Evolutionary conservation across 2,113 vertebrate genomes (phyloP).

Genomic region (Piliocolobus tephrosceles): DNA sequence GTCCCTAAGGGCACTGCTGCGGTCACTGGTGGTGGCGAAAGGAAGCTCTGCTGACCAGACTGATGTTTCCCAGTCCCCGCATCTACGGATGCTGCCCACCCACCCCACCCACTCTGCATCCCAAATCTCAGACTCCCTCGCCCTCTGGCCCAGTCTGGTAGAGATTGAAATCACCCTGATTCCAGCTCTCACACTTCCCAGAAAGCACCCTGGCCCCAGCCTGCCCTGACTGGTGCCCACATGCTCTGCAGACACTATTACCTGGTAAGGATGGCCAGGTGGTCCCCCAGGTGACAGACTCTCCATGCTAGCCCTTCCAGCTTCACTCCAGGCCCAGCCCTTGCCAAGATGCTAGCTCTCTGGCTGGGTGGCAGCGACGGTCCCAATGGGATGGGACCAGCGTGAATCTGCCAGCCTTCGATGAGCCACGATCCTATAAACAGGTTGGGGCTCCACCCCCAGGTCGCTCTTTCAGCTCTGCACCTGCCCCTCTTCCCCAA

Average conservation of each 20-base stretch:
- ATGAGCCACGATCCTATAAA: conserved; percentile 55
- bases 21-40: too few relatives aligned
- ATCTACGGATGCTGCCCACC: background rate
- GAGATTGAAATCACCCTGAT: background rate
- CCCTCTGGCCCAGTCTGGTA: background rate
- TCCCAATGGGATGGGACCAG: background rate
- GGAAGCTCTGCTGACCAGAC: background rate
- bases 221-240: background rate
- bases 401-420: background rate
- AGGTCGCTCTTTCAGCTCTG: background rate
- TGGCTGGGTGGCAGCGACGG: background rate
- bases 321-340: background rate
- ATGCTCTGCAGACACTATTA: conserved; percentile 4
- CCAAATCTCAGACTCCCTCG: background rate
- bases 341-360: background rate
- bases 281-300: background rate
- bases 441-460: conserved; percentile 59
- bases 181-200: background rate
- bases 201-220: background rate
- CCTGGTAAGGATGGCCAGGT: conserved; percentile 58
- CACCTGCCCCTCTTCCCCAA: background rate
- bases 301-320: conserved; percentile 33
- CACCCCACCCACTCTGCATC: background rate
- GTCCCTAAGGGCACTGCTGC: background rate
- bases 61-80: background rate